Evolutionary conservation across 2,113 vertebrate species (phyloP).

Genomic region (Syrmaticus mikado): DNA sequence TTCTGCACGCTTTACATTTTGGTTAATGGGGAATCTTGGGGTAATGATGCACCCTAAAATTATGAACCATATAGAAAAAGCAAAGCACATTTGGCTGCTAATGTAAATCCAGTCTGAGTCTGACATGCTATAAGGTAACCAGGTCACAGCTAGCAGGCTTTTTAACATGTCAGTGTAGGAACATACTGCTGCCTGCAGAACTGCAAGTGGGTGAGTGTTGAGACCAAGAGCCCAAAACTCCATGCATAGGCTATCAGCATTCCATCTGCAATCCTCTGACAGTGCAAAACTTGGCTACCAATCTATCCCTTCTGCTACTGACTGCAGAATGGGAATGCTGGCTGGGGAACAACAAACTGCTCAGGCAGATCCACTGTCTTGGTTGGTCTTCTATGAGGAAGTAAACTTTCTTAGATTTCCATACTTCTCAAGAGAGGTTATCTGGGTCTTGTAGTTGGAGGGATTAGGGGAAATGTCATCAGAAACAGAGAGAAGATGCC

Average conservation of each 20-base stretch:
- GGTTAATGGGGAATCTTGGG: neutral
- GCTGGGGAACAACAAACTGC: neutral
- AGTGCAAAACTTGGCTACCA: neutral
- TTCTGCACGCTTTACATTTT: neutral
- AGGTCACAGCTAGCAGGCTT: neutral
- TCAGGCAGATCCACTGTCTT: neutral
- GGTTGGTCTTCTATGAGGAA: neutral
- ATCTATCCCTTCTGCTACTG: neutral
- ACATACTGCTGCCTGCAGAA: neutral
- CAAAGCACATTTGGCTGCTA: neutral
- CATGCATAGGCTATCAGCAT: neutral
- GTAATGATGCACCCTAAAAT: neutral
- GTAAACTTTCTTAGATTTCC: neutral
- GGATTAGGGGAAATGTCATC: neutral
- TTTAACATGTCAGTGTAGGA: neutral
- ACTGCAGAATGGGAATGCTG: neutral
- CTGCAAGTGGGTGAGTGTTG: neutral
- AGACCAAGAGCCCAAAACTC: neutral
- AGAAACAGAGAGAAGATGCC: neutral
- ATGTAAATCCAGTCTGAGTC: neutral
- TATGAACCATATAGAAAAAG: neutral
- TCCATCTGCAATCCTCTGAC: neutral
- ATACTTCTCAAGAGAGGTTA: neutral
- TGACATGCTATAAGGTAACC: neutral
- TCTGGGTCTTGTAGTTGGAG: neutral